Base-by-base conservation (phyloP, 2,888 invertebrate species). In the Cephus pulcher region DNA sequence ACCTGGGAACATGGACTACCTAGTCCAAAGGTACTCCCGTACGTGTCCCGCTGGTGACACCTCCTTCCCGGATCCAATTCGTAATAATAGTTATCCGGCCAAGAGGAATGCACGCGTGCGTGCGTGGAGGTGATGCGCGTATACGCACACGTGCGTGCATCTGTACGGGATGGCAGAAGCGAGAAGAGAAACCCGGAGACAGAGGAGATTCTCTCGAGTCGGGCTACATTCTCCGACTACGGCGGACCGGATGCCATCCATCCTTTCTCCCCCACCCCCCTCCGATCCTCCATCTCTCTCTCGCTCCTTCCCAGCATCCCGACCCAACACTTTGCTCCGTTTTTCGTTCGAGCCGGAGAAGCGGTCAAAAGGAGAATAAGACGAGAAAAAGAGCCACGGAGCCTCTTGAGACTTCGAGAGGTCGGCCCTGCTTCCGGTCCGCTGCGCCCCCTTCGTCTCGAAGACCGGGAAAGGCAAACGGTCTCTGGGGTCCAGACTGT, bases 221-320 rank as follows among this genome's bases (percentile, higher is more conserved):
- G 56, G 56, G 56, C 84, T 85, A 86, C 84, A 87, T 89, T 88
- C 87, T 86, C 81, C 81, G 83, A 83, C 80, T 82, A 82, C 80
- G 81, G 83, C 83, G 83, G 84, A 86, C 89, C 90, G 90, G 91
- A 91, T 90, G 89, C 88, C 89, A 90, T 91, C 90, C 89, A 91
- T 91, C 90, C 88, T 86, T 83, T 40, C 33, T 40, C 71, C 33
- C 71, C 40, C 68, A n/a, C 69, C 33, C 71, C 35, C 79, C 75
- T 69, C 78, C 30, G 30, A 74, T 84, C 84, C 83, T 83, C 83
- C 84, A 82, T 82, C 82, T 34, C 83, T 81, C 80, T 84, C 79
- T 80, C 79, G 30, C 74, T 75, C 69, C 56, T n/a, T 56, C 32
- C 32, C 56, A 30, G 56, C 75, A 75, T 75, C 74, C 35, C 30